These are phyloP conservation scores for Chymomyza caudatula DNA, from an alignment of 2,888 invertebrate genomes.

Conservation along the genomic window DNA sequence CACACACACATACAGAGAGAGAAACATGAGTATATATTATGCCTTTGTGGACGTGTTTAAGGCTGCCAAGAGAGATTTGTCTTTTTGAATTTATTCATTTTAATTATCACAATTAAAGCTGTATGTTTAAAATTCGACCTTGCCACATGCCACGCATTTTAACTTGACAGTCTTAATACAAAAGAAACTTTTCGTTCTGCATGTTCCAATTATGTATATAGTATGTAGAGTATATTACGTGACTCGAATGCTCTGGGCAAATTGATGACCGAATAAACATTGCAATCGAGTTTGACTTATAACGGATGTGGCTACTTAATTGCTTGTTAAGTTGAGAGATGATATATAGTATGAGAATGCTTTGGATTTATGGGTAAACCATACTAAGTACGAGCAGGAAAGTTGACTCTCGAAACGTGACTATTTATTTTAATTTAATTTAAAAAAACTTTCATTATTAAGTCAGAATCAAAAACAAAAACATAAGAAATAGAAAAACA, in stretches of 20 bases:
- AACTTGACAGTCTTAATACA: not conserved
- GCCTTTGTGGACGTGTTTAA: not conserved
- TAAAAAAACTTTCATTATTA: too few relatives aligned
- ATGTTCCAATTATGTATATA: too few relatives aligned
- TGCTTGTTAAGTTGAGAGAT: not conserved
- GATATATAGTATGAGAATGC: too few relatives aligned
- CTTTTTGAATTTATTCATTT: not conserved
- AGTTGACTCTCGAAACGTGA: too few relatives aligned
- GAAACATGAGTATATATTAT: not conserved
- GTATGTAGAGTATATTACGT: not conserved
- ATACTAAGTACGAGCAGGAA: too few relatives aligned
- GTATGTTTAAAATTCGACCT: not conserved
- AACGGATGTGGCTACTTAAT: not conserved
- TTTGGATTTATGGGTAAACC: too few relatives aligned
- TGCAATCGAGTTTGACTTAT: not conserved
- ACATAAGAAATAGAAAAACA: too few relatives aligned
- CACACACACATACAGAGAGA: constrained; percentile 6
- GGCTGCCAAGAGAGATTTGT: not conserved
- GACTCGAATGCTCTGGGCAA: not conserved
- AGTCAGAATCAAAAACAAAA: too few relatives aligned
- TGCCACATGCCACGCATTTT: not conserved
- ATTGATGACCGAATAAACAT: not conserved
- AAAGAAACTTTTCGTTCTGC: not conserved
- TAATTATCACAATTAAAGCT: constrained; percentile 1
- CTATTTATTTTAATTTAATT: too few relatives aligned